phyloP scores from a whole-genome alignment of 2,888 invertebrate species.

The Belgica antarctica region DNA sequence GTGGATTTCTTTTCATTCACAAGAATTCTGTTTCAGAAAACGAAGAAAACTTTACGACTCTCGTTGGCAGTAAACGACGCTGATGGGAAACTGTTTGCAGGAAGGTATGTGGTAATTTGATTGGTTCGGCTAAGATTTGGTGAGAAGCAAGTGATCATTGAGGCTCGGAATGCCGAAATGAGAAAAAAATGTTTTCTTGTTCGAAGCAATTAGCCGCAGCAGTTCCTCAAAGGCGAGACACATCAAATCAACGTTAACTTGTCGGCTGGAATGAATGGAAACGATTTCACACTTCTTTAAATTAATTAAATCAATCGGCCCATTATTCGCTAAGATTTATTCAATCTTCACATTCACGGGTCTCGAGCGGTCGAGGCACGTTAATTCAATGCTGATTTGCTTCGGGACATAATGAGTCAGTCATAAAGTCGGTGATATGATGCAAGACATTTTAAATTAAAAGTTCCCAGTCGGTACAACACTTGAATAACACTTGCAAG shows the following conservation, averaged over 20 bases:
- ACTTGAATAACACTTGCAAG: neutral
- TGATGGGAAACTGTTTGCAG: conserved; percentile 1
- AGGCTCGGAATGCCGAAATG: too few relatives aligned
- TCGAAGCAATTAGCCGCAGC: conserved; percentile 31
- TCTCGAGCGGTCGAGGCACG: neutral
- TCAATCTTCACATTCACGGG: conserved; percentile 34
- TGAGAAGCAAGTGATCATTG: conserved; percentile 22
- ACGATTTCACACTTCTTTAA: conserved; percentile 39
- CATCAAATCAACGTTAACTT: too few relatives aligned
- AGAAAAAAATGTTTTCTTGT: too few relatives aligned
- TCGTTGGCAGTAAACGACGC: neutral
- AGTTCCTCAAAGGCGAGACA: neutral
- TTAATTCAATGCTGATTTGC: conserved; percentile 10
- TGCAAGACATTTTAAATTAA: neutral
- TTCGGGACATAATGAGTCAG: conserved; percentile 10
- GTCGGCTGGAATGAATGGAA: conserved; percentile 26
- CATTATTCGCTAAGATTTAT: conserved; percentile 31
- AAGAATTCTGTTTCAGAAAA: neutral
- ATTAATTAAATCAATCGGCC: conserved; percentile 35
- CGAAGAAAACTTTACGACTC: neutral
- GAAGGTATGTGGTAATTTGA: conserved; percentile 24
- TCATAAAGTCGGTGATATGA: conserved; percentile 20
- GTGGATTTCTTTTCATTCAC: neutral
- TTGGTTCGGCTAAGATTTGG: neutral
- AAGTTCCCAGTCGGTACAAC: neutral